phyloP scores from a whole-genome alignment of 2,113 vertebrate genomes.

The Chaetops frenatus region DNA sequence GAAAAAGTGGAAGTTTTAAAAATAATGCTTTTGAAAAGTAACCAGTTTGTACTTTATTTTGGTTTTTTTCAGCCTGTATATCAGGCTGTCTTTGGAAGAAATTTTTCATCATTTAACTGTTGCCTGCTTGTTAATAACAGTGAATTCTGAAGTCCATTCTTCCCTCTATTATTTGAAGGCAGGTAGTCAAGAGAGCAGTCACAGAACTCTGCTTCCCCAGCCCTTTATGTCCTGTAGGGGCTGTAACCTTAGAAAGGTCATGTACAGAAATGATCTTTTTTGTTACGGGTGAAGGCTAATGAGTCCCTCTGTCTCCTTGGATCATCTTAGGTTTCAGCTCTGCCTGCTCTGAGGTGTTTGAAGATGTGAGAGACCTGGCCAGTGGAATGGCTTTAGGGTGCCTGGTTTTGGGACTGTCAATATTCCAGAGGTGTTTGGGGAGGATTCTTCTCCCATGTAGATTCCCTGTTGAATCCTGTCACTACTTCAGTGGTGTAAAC shows the following conservation, averaged over 20 bases:
- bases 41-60: fast-evolving
- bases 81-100: neutral
- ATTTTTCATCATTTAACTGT: neutral
- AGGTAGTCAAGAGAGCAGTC: neutral
- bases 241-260: neutral
- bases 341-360: neutral
- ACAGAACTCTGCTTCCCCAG: neutral
- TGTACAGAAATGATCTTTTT: neutral
- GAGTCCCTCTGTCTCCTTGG: neutral
- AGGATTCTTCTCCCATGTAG: fast-evolving
- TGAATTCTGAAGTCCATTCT: neutral
- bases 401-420: neutral
- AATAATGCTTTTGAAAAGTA: neutral
- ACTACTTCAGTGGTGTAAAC: neutral
- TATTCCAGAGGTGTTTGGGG: neutral
- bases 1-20: neutral
- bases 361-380: neutral
- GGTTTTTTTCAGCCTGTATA: neutral
- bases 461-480: neutral
- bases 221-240: neutral
- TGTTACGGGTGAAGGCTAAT: neutral
- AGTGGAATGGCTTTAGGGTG: neutral
- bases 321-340: neutral
- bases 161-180: neutral
- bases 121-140: neutral